phyloP scores from a whole-genome alignment of 2,113 vertebrate genomes.

The Myotis lucifugus region DNA sequence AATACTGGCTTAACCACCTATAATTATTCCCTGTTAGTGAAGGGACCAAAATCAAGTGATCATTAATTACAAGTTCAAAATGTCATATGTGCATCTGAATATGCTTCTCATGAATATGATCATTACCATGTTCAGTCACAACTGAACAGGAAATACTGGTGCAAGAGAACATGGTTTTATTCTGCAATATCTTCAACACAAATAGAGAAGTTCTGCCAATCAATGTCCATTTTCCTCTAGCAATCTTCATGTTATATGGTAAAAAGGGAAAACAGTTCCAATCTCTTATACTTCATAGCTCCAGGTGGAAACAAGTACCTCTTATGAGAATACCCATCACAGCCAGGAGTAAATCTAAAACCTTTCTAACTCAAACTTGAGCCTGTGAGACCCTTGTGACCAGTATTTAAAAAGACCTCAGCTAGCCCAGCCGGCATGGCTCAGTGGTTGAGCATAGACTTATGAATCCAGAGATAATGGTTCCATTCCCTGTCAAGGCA shows the following conservation, averaged over 20 bases:
- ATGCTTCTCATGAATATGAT: not conserved
- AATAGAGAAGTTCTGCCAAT: not conserved
- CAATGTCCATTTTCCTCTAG: not conserved
- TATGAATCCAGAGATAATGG: too few species aligned
- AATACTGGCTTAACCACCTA: not conserved
- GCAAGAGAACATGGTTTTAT: not conserved
- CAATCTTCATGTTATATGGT: not conserved
- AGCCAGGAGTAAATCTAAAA: not conserved
- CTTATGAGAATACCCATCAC: not conserved
- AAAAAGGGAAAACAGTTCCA: not conserved
- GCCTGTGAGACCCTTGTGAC: not conserved
- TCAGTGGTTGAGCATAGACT: too few species aligned
- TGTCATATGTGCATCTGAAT: not conserved
- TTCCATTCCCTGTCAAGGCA: too few species aligned
- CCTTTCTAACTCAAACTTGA: not conserved
- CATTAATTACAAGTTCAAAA: not conserved
- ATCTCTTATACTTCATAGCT: not conserved
- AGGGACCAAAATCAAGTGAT: not conserved
- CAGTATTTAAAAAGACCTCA: not conserved
- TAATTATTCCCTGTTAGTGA: constrained; percentile 4
- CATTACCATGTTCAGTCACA: not conserved
- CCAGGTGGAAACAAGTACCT: not conserved
- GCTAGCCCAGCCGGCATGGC: too few species aligned
- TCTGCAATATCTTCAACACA: not conserved
- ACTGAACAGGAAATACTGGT: constrained; percentile 21